Conservation (phyloP, 2,888 invertebrate genomes). For the Yponomeuta malinellus region DNA sequence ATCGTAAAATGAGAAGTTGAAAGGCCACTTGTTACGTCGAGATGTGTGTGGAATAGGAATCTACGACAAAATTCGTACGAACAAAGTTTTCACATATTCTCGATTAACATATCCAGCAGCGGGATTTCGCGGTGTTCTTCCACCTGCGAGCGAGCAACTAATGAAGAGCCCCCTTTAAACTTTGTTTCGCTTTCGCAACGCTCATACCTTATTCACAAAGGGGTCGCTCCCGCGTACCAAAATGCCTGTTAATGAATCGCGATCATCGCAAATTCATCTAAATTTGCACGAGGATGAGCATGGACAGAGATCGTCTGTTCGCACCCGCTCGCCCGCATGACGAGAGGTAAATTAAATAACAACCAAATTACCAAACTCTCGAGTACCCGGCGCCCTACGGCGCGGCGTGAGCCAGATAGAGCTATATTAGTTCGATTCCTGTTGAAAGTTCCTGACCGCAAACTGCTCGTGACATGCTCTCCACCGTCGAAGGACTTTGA, state of each 20-base stretch:
- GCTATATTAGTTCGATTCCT: slow-evolving; percentile 51
- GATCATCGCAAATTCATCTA: slow-evolving; percentile 67
- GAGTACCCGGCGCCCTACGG: slow-evolving; percentile 24
- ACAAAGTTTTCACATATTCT: slow-evolving; percentile 21
- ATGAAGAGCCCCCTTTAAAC: slow-evolving; percentile 61
- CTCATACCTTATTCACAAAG: slow-evolving; percentile 52
- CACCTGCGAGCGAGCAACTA: slow-evolving; percentile 60
- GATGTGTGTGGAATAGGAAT: neutral
- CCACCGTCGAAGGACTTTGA: neutral
- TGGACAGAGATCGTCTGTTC: slow-evolving; percentile 20
- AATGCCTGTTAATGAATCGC: slow-evolving; percentile 65
- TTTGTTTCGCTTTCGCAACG: slow-evolving; percentile 54
- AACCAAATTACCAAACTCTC: slow-evolving; percentile 57
- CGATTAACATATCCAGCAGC: slow-evolving; percentile 33
- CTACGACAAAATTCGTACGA: neutral
- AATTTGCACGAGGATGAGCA: slow-evolving; percentile 64
- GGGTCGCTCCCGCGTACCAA: slow-evolving; percentile 54
- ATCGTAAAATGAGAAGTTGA: neutral
- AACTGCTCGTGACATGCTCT: slow-evolving; percentile 41
- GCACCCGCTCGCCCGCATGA: slow-evolving; percentile 53
- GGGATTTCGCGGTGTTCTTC: slow-evolving; percentile 28
- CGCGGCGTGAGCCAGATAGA: slow-evolving; percentile 33
- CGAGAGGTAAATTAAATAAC: slow-evolving; percentile 70
- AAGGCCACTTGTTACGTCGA: no score
- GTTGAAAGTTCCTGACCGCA: slow-evolving; percentile 55